phyloP scores from a whole-genome alignment of 2,797 vertebrate species.

The Stomatorhinus walkeri region DNA sequence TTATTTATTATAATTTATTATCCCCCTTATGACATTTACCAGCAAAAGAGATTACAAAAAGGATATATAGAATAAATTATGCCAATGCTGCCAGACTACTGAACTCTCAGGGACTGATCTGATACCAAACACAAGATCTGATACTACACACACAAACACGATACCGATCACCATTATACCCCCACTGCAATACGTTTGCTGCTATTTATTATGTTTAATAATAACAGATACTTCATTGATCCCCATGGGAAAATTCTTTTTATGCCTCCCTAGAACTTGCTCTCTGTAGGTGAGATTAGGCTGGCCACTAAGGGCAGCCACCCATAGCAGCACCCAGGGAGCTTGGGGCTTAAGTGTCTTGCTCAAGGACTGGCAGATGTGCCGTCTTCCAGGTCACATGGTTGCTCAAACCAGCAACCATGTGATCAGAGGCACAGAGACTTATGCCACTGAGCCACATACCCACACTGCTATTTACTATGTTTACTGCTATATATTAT shows the following conservation, averaged over 20 bases:
- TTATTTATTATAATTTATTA: background rate
- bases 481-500: background rate
- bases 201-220: background rate
- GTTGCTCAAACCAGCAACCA: background rate
- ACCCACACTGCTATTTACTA: background rate
- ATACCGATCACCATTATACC: background rate
- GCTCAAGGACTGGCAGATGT: background rate
- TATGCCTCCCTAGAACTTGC: background rate
- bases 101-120: background rate
- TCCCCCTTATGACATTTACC: background rate
- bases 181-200: background rate
- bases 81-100: background rate
- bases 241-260: background rate
- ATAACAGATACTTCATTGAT: background rate
- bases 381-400: too few species aligned
- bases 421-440: background rate
- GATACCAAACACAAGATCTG: background rate
- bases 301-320: background rate
- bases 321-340: background rate
- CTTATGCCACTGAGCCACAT: background rate
- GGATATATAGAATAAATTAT: background rate
- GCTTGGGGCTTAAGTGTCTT: background rate
- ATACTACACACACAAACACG: background rate
- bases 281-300: background rate
- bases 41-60: background rate